Evolutionary conservation across 2,113 vertebrate species (phyloP).

Genomic region (Leucosticte australis): DNA sequence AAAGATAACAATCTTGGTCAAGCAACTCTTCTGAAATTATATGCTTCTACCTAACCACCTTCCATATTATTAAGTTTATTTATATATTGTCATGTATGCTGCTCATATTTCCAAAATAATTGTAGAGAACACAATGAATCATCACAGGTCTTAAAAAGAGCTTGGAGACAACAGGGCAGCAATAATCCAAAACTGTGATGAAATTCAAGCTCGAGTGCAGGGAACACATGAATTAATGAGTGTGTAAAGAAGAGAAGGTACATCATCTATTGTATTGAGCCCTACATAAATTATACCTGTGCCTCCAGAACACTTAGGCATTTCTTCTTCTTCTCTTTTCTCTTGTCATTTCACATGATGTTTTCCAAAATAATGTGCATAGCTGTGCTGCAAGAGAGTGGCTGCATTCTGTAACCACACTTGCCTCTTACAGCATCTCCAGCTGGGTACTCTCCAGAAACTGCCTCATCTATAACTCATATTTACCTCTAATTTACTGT

Average conservation of each 20-base stretch:
- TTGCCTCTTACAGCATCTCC: background rate
- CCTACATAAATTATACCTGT: background rate
- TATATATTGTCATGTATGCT: background rate
- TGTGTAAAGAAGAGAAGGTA: background rate
- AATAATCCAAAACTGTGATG: background rate
- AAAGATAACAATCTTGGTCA: conserved; percentile 41
- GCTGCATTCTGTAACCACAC: background rate
- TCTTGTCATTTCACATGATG: background rate
- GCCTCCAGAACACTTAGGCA: background rate
- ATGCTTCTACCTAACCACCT: background rate
- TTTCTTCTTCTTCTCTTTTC: background rate
- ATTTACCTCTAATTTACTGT: background rate
- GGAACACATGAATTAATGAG: background rate
- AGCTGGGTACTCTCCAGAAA: background rate
- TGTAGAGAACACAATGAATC: background rate
- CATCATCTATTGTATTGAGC: background rate
- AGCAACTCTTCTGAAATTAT: conserved; percentile 46
- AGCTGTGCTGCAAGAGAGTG: background rate
- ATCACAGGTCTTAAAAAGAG: background rate
- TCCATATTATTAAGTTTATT: background rate
- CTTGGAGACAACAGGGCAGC: background rate
- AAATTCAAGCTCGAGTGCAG: background rate
- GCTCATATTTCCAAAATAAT: conserved; percentile 8
- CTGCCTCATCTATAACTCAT: background rate
- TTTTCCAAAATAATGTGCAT: background rate